Conservation (phyloP, 1,140 invertebrate species). For the Cotesia chilonis region DNA sequence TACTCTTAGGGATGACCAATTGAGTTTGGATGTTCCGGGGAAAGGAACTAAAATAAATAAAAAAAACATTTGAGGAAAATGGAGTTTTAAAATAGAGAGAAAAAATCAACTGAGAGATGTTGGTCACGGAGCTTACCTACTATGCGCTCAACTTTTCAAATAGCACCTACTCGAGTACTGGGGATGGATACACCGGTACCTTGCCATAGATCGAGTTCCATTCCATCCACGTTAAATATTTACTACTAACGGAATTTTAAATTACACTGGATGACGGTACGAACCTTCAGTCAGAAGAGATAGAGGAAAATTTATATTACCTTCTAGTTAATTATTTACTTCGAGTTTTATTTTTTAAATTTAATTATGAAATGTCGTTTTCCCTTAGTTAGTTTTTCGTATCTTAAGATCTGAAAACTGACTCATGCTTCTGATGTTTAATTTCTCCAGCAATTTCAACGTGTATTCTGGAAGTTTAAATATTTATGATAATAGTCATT, state of each 20-base stretch:
- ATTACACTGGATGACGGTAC: background rate
- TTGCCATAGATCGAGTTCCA: conserved; percentile 47
- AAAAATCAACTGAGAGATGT: conserved; percentile 8
- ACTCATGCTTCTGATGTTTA: no score
- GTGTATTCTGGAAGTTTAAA: no score
- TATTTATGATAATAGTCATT: no score
- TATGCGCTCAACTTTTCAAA: conserved; percentile 26
- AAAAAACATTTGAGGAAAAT: background rate
- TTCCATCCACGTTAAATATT: conserved; percentile 52
- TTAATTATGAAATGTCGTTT: background rate
- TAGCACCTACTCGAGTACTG: conserved; percentile 8
- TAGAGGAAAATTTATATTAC: background rate
- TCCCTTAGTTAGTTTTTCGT: background rate
- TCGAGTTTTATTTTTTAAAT: background rate
- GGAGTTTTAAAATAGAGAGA: background rate
- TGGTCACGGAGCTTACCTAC: conserved; percentile 17
- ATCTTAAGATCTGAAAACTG: no score
- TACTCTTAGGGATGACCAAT: conserved; percentile 22
- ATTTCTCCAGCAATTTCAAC: no score
- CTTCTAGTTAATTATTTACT: background rate
- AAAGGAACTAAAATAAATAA: conserved; percentile 17
- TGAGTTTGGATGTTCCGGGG: background rate
- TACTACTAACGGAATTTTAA: conserved; percentile 40
- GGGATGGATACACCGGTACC: conserved; percentile 25
- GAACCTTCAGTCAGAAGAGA: background rate